Evolutionary conservation across 2,113 vertebrate genomes (phyloP).

Genomic region (Calidris pugnax): DNA sequence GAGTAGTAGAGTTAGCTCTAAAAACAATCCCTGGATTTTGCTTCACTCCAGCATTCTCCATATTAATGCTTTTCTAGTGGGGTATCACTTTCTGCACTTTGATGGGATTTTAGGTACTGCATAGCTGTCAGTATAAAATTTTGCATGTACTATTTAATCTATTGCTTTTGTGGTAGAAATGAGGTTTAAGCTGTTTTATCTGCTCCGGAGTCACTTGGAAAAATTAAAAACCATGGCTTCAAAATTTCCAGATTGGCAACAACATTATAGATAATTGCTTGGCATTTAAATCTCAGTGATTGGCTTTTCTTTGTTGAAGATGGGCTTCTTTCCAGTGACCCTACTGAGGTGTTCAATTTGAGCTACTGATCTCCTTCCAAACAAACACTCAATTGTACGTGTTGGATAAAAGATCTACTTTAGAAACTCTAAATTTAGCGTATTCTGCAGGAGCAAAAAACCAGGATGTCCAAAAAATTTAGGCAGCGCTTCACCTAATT

Average conservation of each 20-base stretch:
- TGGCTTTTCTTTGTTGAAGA: not conserved
- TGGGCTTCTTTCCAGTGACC: not conserved
- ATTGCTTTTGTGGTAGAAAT: not conserved
- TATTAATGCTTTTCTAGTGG: not conserved
- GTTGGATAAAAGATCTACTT: not conserved
- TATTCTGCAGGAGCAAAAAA: not conserved
- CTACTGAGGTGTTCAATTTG: not conserved
- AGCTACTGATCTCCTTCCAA: not conserved
- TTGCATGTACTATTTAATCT: not conserved
- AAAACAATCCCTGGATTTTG: not conserved
- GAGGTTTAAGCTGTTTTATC: not conserved
- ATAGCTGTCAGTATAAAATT: not conserved
- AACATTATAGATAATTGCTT: not conserved
- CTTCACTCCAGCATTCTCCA: not conserved
- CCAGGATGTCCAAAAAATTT: not conserved
- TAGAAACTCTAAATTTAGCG: accelerated
- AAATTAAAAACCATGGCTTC: not conserved
- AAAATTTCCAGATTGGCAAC: not conserved
- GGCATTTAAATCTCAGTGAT: not conserved
- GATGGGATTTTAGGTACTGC: not conserved
- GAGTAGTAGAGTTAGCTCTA: not conserved
- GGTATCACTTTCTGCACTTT: not conserved
- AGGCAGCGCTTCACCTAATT: not conserved
- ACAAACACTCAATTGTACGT: not conserved
- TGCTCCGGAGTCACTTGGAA: not conserved